A percentile compares a stretch with the other conserved stretches of the same genome.
Conservation (phyloP, 2,888 invertebrate species). For the Limnephilus lunatus region DNA sequence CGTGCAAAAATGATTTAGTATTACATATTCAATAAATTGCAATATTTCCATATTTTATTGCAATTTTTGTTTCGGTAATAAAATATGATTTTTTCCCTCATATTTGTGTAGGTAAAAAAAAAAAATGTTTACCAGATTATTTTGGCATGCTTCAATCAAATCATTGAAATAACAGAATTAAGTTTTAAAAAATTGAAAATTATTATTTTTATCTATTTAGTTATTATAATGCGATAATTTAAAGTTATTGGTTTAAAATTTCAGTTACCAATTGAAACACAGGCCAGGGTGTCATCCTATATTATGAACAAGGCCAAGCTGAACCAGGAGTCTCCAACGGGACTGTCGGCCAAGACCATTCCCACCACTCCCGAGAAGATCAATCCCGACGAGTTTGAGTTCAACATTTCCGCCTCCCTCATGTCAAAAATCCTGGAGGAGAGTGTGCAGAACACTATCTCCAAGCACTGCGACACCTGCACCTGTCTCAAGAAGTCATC, state of each 20-base stretch:
- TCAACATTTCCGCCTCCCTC: slow-evolving; percentile 90
- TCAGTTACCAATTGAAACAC: slow-evolving; percentile 93
- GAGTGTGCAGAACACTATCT: slow-evolving; percentile 87
- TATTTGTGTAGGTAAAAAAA: background rate
- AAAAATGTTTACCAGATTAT: background rate
- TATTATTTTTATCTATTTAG: background rate
- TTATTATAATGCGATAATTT: background rate
- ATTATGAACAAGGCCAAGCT: slow-evolving; percentile 80
- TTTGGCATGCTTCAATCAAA: background rate
- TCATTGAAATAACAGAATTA: background rate
- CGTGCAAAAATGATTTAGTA: background rate
- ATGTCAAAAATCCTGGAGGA: slow-evolving; percentile 95
- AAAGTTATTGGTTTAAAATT: slow-evolving; percentile 67
- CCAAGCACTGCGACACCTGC: slow-evolving; percentile 91
- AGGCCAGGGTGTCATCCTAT: slow-evolving; percentile 91
- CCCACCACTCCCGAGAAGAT: slow-evolving; percentile 73
- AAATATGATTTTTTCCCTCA: background rate
- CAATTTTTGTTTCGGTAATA: too few relatives aligned
- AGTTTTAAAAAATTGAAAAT: background rate
- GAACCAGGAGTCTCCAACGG: slow-evolving; percentile 70
- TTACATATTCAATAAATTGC: background rate
- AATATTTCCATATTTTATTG: background rate
- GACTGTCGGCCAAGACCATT: slow-evolving; percentile 69
- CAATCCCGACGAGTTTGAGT: slow-evolving; percentile 80
- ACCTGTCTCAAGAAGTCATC: slow-evolving; percentile 81